Conservation (phyloP, 2,113 vertebrate genomes). For the Cephalopholis sonnerati region DNA sequence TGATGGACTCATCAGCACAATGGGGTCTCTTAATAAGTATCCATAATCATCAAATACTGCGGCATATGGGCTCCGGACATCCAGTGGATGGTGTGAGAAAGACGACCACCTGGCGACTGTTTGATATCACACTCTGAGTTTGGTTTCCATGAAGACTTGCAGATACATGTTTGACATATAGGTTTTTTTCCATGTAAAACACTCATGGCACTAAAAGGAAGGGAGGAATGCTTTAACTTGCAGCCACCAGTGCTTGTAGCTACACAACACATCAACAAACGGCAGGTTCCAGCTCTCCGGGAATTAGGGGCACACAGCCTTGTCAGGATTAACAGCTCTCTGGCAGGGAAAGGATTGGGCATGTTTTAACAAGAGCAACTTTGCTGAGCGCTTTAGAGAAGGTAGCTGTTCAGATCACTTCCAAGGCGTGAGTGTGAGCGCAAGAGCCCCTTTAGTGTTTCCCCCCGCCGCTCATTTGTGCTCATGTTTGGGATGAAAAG, state of each 20-base stretch:
- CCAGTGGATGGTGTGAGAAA: not conserved
- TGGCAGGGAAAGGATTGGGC: slow-evolving; percentile 60
- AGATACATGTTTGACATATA: not conserved
- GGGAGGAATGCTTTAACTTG: not conserved
- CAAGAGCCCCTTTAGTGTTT: slow-evolving; percentile 9
- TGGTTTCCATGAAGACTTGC: slow-evolving; percentile 1
- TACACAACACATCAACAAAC: slow-evolving; percentile 54
- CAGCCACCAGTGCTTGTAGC: slow-evolving; percentile 24
- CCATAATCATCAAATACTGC: slow-evolving; percentile 12
- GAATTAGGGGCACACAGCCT: slow-evolving; percentile 54
- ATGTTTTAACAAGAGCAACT: slow-evolving; percentile 72
- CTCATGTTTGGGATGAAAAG: slow-evolving; percentile 35
- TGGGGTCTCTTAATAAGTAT: slow-evolving; percentile 16
- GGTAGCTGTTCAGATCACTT: slow-evolving; percentile 46
- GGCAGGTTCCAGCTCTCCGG: slow-evolving; percentile 48
- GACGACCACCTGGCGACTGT: not conserved
- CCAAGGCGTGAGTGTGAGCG: slow-evolving; percentile 17
- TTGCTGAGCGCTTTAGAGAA: slow-evolving; percentile 44
- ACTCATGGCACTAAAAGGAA: not conserved
- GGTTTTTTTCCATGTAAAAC: not conserved
- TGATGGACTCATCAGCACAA: slow-evolving; percentile 52
- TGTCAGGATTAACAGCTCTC: slow-evolving; percentile 61
- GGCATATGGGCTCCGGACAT: not conserved
- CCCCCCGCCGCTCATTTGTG: slow-evolving; percentile 6
- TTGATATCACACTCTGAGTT: not conserved